These are phyloP conservation scores for Glyphotaelius pellucidus DNA, from an alignment of 2,888 invertebrate species.

Conservation along the genomic window DNA sequence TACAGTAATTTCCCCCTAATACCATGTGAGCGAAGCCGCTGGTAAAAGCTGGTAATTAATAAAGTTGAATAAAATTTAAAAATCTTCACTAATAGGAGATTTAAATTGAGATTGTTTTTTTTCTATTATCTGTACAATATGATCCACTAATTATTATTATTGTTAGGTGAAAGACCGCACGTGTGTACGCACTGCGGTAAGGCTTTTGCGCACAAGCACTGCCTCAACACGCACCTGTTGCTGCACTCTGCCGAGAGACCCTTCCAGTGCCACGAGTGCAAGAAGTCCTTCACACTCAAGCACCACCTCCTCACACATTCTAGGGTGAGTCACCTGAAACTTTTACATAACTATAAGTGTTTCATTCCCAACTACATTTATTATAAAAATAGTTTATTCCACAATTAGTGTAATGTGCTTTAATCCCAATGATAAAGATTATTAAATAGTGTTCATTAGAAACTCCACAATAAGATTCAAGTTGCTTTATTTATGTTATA, in stretches of 20 bases:
- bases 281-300: slow-evolving; percentile 91
- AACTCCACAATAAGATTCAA: too few relatives aligned
- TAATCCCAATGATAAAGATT: neutral
- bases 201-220: slow-evolving; percentile 89
- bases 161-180: slow-evolving; percentile 85
- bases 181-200: slow-evolving; percentile 89
- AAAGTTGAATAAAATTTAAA: too few relatives aligned
- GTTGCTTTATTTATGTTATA: too few relatives aligned
- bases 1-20: too few relatives aligned
- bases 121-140: neutral
- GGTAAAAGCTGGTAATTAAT: too few relatives aligned
- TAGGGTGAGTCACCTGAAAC: slow-evolving; percentile 75
- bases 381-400: too few relatives aligned
- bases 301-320: slow-evolving; percentile 90
- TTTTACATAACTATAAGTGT: slow-evolving; percentile 27
- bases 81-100: neutral
- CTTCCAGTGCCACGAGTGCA: slow-evolving; percentile 90
- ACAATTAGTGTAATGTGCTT: too few relatives aligned
- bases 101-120: neutral
- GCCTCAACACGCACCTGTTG: slow-evolving; percentile 88
- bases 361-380: slow-evolving; percentile 33
- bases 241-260: slow-evolving; percentile 89
- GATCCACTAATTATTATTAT: neutral
- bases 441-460: too few relatives aligned
- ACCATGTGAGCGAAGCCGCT: too few relatives aligned